phyloP scores from a whole-genome alignment of 35 echinoderm and acorn worm genomes.

The Eucidaris tribuloides region DNA sequence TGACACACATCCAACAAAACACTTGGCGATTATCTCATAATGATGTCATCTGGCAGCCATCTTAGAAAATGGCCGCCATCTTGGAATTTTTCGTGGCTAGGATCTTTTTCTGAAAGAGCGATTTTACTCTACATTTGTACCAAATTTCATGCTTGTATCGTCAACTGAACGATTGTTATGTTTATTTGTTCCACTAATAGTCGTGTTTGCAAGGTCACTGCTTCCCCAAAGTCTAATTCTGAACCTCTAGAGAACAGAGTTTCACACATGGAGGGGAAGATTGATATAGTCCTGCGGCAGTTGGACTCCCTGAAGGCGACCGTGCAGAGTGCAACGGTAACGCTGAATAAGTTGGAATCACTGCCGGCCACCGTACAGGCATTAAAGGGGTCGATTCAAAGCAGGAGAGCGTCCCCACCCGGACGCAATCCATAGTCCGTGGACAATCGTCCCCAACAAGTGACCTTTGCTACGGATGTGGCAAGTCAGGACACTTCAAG shows the following conservation, averaged over 20 bases:
- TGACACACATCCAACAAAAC: too few species aligned
- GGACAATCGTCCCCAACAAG: background rate
- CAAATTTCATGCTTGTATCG: too few species aligned
- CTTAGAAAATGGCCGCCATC: conserved; percentile 2
- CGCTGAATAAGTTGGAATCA: background rate
- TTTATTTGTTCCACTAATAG: too few species aligned
- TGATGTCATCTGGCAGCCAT: too few species aligned
- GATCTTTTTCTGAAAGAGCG: background rate
- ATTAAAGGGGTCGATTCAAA: background rate
- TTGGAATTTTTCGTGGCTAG: background rate
- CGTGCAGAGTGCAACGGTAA: background rate
- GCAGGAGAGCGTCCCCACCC: background rate
- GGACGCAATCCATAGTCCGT: background rate
- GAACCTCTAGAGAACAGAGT: background rate
- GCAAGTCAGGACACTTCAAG: background rate
- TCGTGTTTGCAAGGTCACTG: background rate
- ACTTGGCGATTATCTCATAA: too few species aligned
- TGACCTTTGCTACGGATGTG: background rate
- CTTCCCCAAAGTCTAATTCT: background rate
- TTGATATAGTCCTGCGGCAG: background rate
- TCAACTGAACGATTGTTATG: too few species aligned
- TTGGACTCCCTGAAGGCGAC: background rate
- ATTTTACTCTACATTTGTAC: too few species aligned
- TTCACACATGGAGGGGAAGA: background rate
- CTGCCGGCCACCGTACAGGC: background rate